Evolutionary conservation across 92 coral and sea anemone species (phyloP).

Genomic region (Zoanthus gigantus): DNA sequence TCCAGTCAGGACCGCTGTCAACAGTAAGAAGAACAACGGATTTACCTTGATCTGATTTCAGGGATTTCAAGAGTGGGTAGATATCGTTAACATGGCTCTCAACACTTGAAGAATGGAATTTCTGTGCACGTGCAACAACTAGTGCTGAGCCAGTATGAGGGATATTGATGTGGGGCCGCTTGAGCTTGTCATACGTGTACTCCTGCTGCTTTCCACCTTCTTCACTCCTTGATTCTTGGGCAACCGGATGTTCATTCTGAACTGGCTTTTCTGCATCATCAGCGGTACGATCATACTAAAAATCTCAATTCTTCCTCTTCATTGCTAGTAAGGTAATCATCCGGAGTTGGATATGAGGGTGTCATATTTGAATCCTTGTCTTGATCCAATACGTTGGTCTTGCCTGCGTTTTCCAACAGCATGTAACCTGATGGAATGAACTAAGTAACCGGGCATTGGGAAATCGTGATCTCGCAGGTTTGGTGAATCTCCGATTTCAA

Average conservation of each 20-base stretch:
- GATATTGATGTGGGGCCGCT: slow-evolving; percentile 7
- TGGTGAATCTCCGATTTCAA: slow-evolving; percentile 40
- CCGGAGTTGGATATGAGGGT: no score
- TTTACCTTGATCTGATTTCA: background rate
- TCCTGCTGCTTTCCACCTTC: background rate
- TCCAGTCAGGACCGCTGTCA: slow-evolving; percentile 66
- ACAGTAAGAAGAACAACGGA: background rate
- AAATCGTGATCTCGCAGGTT: background rate
- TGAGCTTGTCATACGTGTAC: slow-evolving; percentile 9
- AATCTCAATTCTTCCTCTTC: background rate
- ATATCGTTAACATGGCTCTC: slow-evolving; percentile 21
- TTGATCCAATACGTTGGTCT: background rate
- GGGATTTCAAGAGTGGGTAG: slow-evolving; percentile 16
- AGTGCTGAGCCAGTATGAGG: slow-evolving; percentile 17
- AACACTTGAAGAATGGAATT: slow-evolving; percentile 28
- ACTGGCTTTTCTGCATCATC: background rate
- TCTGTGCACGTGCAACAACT: slow-evolving; percentile 15
- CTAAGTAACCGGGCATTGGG: background rate
- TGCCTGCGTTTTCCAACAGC: background rate
- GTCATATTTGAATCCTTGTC: background rate
- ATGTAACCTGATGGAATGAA: slow-evolving; percentile 11
- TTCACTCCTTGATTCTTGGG: no score
- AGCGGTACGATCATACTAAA: background rate
- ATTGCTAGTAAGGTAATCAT: background rate
- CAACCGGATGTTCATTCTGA: no score